Evolutionary conservation across 2,113 vertebrate species (phyloP), one percentile per base, ranked within the genome.

Genomic region (Pollimyrus isidori): DNA sequence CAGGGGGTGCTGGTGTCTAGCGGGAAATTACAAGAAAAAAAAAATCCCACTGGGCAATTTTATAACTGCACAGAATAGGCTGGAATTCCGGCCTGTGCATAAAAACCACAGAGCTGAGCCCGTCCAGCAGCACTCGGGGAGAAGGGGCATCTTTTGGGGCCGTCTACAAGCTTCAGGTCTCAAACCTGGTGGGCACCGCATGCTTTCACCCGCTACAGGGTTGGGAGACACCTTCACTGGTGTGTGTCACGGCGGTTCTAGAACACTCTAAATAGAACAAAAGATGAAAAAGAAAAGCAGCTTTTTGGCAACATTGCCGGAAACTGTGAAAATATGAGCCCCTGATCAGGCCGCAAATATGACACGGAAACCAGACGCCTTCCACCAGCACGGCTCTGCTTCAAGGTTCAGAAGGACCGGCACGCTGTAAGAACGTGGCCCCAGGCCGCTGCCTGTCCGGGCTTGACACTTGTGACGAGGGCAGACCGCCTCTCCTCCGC

Each of bases 371-470:
- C 48, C 69, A n/a, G 19, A 39, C 1, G 46, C 62, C 17, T 50
- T 80, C 46, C 42, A 26, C 39, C 62, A 30, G 86, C 23, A 87
- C 2, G 1, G 65, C 39, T 49, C 48, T 3, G 19, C 53, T 45
- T 50, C 23, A 17, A 4, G 9, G 48, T 19, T n/a, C 46, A 23
- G 46, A 73, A 82, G 39, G 50, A 42, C 7, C 1, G 46, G 21
- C 17, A 82, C 30, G 9, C 7, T 9, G 50, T 42, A 19, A 35
- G n/a, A 88, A 46, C 21, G 45, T 42, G 9, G 56, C 82, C 58
- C 58, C 1, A 2, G n/a, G 46, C n/a, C 0, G 39, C 0, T 23
- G 91, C 95, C 92, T 95, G 95, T 93, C 85, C 30, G 89, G 93
- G 92, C 95, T 94, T 87, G 90, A 90, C 90, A 89, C 49, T 19